Base-by-base conservation (phyloP, 2,797 vertebrate species). In the Trematomus bernacchii region DNA sequence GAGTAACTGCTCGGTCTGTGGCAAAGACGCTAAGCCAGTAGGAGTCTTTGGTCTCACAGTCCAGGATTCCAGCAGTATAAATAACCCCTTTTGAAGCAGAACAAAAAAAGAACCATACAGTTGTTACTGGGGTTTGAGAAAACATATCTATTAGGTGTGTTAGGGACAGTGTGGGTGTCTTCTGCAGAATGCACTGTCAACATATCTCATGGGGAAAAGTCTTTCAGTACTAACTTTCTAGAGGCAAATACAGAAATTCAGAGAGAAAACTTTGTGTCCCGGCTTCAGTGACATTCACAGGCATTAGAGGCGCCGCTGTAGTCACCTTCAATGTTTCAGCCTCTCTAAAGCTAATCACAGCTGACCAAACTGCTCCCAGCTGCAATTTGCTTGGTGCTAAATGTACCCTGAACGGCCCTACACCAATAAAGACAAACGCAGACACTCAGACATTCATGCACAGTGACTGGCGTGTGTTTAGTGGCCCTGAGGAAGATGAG, bases 11-110 rank as follows among this genome's bases (percentile, higher is more conserved):
- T 30, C 92, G 95, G 79, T 99, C 98, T 3, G 96, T 96, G 0
- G 97, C 98, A 7, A 95, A 96, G 15, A 99, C 95, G 0, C 96
- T 97, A 55, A 99, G 88, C 98, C 98, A 99, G 74, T 99, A 99
- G 0, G 97, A 98, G 52, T 94, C 94, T 63, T 96, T 97, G 0
- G 95, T 96, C 94, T 99, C 98, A 65, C 96, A 95, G 86, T 99
- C 98, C 79, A 99, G 95, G 83, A 96, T 90, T 73, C 97, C 97
- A 30, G 97, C 96, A 15, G 98, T 99, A 87, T 97, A 97, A 92
- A 99, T 96, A 88, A 98, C 92, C 69, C 98, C 98, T 99, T 89
- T 89, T 67, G 66, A 73, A 73, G 54, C 66, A 74, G 40, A 82
- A 74, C 77, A 54, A 77, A 62, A 85, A 27, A 27, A 27, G 71